Base-by-base conservation (phyloP, 2,888 invertebrate species). In the Corbicula japonica region DNA sequence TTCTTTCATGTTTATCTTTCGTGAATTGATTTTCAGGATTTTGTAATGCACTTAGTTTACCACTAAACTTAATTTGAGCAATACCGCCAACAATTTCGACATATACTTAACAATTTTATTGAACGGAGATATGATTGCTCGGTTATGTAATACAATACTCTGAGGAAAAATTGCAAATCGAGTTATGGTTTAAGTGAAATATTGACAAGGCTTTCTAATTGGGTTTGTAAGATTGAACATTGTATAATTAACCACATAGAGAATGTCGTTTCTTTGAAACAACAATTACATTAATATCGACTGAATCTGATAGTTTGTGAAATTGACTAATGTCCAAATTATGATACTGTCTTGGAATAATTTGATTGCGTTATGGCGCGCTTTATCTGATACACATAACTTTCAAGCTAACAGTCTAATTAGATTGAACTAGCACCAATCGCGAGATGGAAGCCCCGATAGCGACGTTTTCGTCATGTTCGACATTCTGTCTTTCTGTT, bases 261-360 rank as follows among this genome's bases (percentile, higher is more conserved):
- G 54, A 41, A 26, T 62, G 38, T 23, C 48, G 46, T 65, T 73
- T 60, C 70, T 76, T 70, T 70, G 70, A 76, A 76, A 52, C 60
- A 35, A 65, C 58, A 65, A 68, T 58, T 54, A 70, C 54, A 58
- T 76, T 70, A 68, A 62, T 63, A 65, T 62, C 48, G 71, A 62
- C 50, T 63, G 38, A 56, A 70, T 76, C 76, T 63, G 76, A 70
- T 70, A 58, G 63, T 62, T 70, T 63, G 76, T 63, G 76, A 76
- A 76, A 65, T 65, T 70, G 76, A 65, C 76, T 76, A 68, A 76
- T 76, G 70, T 70, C 58, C 61, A 70, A 76, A 70, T 70, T 76
- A 80, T 76, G 80, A 75, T 68, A 76, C 32, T 76, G 80, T 76
- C 80, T 80, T 65, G 65, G 46, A 66, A 50, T 76, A 76, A 80